Percentiles rank a stretch among this genome's conserved stretches.
phyloP scores from a whole-genome alignment of 2,113 vertebrate genomes.

The Xerus inauris region DNA sequence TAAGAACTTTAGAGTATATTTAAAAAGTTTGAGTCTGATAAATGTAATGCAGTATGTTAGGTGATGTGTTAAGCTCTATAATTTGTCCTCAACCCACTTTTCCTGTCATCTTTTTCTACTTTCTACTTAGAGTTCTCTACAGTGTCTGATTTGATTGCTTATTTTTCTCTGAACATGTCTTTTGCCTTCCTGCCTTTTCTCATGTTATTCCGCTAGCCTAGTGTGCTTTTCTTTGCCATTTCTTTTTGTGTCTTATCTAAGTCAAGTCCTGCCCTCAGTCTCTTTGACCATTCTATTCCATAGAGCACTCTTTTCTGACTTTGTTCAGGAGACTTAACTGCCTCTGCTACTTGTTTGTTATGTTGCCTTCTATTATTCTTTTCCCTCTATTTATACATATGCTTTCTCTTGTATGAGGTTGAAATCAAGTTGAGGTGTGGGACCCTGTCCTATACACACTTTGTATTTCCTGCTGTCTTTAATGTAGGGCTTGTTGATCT shows the following conservation, averaged over 20 bases:
- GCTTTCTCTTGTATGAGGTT: background rate
- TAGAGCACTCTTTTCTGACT: background rate
- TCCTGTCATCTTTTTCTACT: background rate
- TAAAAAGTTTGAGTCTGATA: background rate
- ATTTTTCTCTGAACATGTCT: background rate
- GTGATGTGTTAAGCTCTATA: background rate
- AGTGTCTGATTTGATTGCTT: background rate
- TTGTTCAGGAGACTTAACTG: background rate
- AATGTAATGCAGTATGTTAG: background rate
- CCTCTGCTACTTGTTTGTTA: background rate
- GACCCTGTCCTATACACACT: background rate
- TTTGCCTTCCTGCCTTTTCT: background rate
- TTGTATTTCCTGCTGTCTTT: conserved; percentile 3
- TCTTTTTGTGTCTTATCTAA: background rate
- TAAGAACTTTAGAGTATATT: background rate
- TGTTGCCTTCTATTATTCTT: background rate
- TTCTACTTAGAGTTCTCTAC: background rate
- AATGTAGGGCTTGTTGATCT: background rate
- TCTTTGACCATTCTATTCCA: background rate
- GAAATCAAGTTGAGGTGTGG: conserved; percentile 7
- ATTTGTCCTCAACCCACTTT: background rate
- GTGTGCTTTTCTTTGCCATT: background rate
- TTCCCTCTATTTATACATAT: background rate
- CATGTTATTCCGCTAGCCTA: background rate
- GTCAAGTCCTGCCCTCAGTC: background rate